A percentile compares a stretch with the other conserved stretches of the same genome.
Evolutionary conservation across 1,140 invertebrate genomes (phyloP).

Genomic region (Euura saliciscinereae): DNA sequence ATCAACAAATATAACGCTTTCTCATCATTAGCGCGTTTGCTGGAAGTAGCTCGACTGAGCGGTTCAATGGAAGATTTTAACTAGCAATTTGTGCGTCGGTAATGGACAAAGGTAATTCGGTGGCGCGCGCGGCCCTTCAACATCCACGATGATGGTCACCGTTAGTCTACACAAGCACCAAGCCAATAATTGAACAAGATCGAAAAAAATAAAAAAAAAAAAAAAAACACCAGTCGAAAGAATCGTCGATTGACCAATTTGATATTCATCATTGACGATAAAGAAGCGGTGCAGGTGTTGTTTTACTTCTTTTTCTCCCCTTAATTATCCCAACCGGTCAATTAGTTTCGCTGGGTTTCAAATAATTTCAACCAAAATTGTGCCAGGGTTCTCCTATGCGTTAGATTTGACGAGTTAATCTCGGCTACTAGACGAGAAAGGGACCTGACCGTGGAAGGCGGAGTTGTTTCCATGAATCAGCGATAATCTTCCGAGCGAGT

Average conservation of each 20-base stretch:
- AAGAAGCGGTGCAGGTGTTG: background rate
- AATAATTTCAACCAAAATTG: background rate
- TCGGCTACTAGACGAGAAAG: slow-evolving; percentile 21
- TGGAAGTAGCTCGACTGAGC: background rate
- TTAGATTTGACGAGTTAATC: slow-evolving; percentile 56
- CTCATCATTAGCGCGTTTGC: slow-evolving; percentile 1
- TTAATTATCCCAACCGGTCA: slow-evolving; percentile 5
- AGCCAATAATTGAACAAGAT: too few relatives aligned
- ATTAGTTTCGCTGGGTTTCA: background rate
- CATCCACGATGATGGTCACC: too few relatives aligned
- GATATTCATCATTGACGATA: too few relatives aligned
- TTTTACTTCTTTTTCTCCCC: background rate
- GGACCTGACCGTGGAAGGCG: background rate
- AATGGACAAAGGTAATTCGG: background rate
- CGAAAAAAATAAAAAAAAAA: too few relatives aligned
- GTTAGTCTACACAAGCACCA: too few relatives aligned
- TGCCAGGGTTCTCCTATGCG: slow-evolving; percentile 10
- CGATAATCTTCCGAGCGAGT: slow-evolving; percentile 42
- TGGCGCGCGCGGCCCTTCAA: too few relatives aligned
- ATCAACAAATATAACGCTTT: slow-evolving; percentile 8
- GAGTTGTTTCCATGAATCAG: slow-evolving; percentile 52
- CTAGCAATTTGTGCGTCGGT: background rate
- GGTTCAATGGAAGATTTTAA: background rate
- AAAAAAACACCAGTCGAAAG: too few relatives aligned
- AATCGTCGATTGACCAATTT: too few relatives aligned